Base-by-base conservation (phyloP, 2,113 vertebrate species). In the Xenopus laevis region DNA sequence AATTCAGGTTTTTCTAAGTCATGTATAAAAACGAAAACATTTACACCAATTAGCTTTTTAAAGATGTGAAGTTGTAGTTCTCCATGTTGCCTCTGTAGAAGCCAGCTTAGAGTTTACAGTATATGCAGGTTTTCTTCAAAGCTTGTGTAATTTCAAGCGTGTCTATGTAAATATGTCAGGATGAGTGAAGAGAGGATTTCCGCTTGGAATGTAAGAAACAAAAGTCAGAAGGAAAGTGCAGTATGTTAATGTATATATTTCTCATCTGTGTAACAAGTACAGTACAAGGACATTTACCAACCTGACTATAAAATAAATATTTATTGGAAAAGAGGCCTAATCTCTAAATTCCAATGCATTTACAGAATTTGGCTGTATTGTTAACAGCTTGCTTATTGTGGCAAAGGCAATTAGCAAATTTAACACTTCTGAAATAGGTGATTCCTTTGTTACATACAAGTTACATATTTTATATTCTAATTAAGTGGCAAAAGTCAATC, bases 111-210 rank as follows among this genome's bases (percentile, higher is more conserved):
- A 23, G 18, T 18, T 23, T 23, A 23, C 58, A 60, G 58, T 60
- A 18, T 60, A 27, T 60, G 53, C 65, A 69, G 60, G 45, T 69
- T 47, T 61, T 60, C 58, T 62, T 76, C 52, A 46, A 60, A 60
- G 21, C 9, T 4, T 10, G 18, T 60, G 11, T 27, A 60, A 23
- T 58, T 58, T 13, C 55, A 58, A 5, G 2, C 7, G 4, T 58
- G 21, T 40, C 18, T 66, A 66, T 18, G 17, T 30, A 47, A 66
- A 66, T 23, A 66, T 66, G 64, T 66, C 64, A 45, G 45, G 21
- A 66, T 66, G 33, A 47, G 7, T 40, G 11, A 44, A 33, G 64
- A 45, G 33, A n/a, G 21, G 58, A 21, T 60, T 23, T 60, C 21
- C 15, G 13, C 13, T 60, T 60, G 58, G 58, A 21, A 60, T 60